These are phyloP conservation scores for Noturus placidus DNA, from an alignment of 2,113 vertebrate genomes.

Conservation along the genomic window DNA sequence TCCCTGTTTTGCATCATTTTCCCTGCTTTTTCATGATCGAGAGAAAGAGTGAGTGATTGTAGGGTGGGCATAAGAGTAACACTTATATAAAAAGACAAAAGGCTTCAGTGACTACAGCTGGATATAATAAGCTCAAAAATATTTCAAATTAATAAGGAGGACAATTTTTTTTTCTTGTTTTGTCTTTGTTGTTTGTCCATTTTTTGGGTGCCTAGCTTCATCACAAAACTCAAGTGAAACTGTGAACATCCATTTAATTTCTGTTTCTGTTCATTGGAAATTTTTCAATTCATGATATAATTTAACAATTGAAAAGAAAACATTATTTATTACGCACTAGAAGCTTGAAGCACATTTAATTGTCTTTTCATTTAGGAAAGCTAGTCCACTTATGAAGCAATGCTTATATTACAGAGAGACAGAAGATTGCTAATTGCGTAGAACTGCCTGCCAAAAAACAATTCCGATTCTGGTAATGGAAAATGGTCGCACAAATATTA, in stretches of 20 bases:
- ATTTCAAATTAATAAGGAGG: slow-evolving; percentile 44
- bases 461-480: slow-evolving; percentile 1
- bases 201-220: slow-evolving; percentile 63
- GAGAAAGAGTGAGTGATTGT: slow-evolving; percentile 13
- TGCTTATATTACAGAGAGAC: slow-evolving; percentile 5
- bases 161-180: slow-evolving; percentile 51
- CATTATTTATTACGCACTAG: slow-evolving; percentile 13
- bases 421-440: not conserved
- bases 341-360: slow-evolving; percentile 9
- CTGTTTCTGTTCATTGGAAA: not conserved
- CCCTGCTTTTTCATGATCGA: slow-evolving; percentile 4
- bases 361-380: slow-evolving; percentile 11
- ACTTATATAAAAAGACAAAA: slow-evolving; percentile 56
- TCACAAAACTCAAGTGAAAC: slow-evolving; percentile 78
- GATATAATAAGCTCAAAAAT: slow-evolving; percentile 59
- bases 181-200: slow-evolving; percentile 45
- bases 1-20: slow-evolving; percentile 19
- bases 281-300: not conserved
- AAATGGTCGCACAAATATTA: slow-evolving; percentile 4
- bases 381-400: slow-evolving; percentile 1
- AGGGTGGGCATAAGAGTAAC: slow-evolving; percentile 37
- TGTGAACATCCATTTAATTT: slow-evolving; percentile 58
- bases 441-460: not conserved
- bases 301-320: slow-evolving; percentile 7
- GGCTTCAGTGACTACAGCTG: slow-evolving; percentile 59